phyloP scores from a whole-genome alignment of 2,113 vertebrate genomes.

The Oxyruncus cristatus region DNA sequence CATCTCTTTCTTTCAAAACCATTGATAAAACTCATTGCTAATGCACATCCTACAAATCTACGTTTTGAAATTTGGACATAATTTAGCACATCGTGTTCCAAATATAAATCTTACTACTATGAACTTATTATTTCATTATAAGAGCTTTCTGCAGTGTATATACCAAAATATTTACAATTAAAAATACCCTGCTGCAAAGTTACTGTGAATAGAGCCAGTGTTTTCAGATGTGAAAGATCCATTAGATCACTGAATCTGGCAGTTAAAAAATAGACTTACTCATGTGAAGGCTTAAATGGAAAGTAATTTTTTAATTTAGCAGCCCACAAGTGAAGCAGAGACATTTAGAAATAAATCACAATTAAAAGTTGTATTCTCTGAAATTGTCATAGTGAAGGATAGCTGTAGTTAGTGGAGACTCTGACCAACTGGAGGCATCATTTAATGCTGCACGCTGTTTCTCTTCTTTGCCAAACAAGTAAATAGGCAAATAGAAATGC shows the following conservation, averaged over 20 bases:
- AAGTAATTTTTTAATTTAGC: not conserved
- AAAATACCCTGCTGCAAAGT: not conserved
- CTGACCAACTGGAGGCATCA: not conserved
- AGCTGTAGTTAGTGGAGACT: not conserved
- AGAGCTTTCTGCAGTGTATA: not conserved
- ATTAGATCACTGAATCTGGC: not conserved
- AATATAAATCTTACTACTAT: not conserved
- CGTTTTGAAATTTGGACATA: not conserved
- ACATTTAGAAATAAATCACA: not conserved
- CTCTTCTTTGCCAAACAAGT: not conserved
- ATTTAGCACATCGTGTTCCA: not conserved
- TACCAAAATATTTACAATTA: not conserved
- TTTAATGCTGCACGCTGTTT: not conserved
- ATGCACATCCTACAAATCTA: not conserved
- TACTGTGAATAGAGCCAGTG: not conserved
- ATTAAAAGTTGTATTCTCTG: not conserved
- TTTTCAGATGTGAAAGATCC: not conserved
- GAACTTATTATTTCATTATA: not conserved
- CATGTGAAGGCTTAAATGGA: not conserved
- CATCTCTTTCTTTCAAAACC: not conserved
- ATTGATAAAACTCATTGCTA: not conserved
- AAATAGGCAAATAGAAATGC: not conserved
- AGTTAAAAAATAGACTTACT: not conserved
- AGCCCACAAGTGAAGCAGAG: not conserved
- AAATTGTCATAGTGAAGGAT: not conserved